Evolutionary conservation across 2,797 vertebrate species (phyloP), one percentile per base, ranked within the genome.

Genomic region (Trachops cirrhosus): DNA sequence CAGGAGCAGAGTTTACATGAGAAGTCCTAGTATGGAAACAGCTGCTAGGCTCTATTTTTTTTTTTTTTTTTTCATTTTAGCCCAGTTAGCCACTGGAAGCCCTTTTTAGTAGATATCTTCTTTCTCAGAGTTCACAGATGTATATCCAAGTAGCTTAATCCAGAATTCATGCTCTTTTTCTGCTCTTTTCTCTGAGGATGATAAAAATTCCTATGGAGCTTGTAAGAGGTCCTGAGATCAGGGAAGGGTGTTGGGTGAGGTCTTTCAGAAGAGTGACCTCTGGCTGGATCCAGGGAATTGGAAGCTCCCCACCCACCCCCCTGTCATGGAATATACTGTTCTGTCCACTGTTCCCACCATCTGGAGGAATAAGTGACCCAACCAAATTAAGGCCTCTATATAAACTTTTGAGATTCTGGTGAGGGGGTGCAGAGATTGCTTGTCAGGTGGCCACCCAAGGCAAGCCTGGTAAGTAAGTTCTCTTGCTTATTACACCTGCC

Each of bases 381-480:
- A n/a, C 14, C 39, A 29, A n/a, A 16, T 48, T 86, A 48, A 78
- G 64, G 50, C 19, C 3, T 24, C n/a, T 26, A 19, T 9, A 79
- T 57, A 70, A 86, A 77, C 50, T 78, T 39, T 24, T 86, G 78
- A 93, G 9, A 57, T 93, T 79, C n/a, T 41, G 64, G 84, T 0
- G 3, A 34, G 52, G 10, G 6, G 44, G 41, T 16, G 52, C n/a
- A 59, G 52, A 79, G 50, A 48, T 79, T n/a, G 22, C n/a, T 79
- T 18, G 11, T n/a, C 50, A n/a, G 26, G 41, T 2, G 0, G 26
- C 41, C 3, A 19, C 64, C 1, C 0, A 41, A 50, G 41, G 24
- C 7, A 19, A 79, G 52, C 5, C 26, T 93, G n/a, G 59, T 19
- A 21, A n/a, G 34, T 59, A 44, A 74, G 41, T 32, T 71, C 34